Base-by-base conservation (phyloP, 1,140 invertebrate species). In the Lordiphosa collinella region DNA sequence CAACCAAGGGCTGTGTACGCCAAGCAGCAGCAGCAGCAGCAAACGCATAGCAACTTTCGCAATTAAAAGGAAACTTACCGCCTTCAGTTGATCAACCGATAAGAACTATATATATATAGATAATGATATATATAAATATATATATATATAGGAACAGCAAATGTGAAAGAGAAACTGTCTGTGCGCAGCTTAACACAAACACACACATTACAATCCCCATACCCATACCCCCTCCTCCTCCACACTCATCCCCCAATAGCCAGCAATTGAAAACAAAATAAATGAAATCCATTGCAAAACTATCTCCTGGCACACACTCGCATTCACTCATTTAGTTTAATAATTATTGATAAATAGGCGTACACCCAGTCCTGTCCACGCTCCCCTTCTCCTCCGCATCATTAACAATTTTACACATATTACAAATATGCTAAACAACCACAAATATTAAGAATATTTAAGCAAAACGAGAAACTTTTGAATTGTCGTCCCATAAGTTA, bases 91-190 rank as follows among this genome's bases (percentile, higher is more conserved):
- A 55, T 52, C 29, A 58, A 57, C 47, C 49, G 62, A 60, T 72
- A 63, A 74, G 63, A 57, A 25, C 71, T 79, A 74, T 79, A 60
- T 53, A 29, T 52, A 49, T 66, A 40, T 67, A 67, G 40, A 55
- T 62, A 50, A 70, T 72, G 57, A 52, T 64, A 49, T 64, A 64
- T 59, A 44, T 48, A 58, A 48, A 47, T 44, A 53, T 49, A 43
- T 52, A 46, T 69, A 53, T 67, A 62, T 78, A 79, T 74, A 57
- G 76, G 52, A 80, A 56, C 78, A 82, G 71, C 66, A 82, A 82
- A 72, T 80, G 70, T 75, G 72, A 84, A 80, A 72, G 76, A 82
- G 71, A 82, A 82, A 68, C 72, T 82, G 76, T 80, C 76, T 80
- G 76, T 80, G 66, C 58, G 76, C 76, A 80, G 76, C 76, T 69